phyloP scores from a whole-genome alignment of 2,888 invertebrate genomes.

The Caenorhabditis doughertyi region DNA sequence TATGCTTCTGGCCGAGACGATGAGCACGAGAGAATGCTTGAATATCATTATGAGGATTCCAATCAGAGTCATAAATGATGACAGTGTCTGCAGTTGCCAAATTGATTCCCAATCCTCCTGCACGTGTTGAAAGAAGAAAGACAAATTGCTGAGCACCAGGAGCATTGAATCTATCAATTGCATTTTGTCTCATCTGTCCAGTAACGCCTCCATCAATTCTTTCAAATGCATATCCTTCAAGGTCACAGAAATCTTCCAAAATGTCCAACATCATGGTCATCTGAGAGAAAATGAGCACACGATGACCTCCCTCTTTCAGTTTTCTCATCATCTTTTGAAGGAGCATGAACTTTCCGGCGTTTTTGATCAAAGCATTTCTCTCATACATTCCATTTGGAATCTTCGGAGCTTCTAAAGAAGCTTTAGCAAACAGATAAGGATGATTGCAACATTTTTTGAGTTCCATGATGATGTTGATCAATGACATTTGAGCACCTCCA shows the following conservation, averaged over 20 bases:
- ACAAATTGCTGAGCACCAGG: conserved; percentile 95
- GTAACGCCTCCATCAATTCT: conserved; percentile 99
- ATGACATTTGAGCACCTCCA: conserved; percentile 90
- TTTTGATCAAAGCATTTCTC: conserved; percentile 91
- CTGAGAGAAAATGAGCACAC: conserved; percentile 98
- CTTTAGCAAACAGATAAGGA: conserved; percentile 97
- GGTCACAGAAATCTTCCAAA: conserved; percentile 97
- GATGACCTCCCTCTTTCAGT: conserved; percentile 92
- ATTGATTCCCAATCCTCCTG: conserved; percentile 98
- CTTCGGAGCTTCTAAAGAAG: conserved; percentile 85
- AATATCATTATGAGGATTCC: conserved; percentile 98
- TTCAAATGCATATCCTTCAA: conserved; percentile 97
- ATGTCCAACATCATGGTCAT: conserved; percentile 91
- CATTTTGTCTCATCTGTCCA: conserved; percentile 95
- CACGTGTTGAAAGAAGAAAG: conserved; percentile 95
- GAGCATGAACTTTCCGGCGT: conserved; percentile 95
- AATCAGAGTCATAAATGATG: conserved; percentile 98
- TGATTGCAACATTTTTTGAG: conserved; percentile 99
- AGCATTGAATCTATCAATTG: conserved; percentile 99
- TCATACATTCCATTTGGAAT: conserved; percentile 87
- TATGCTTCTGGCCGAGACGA: conserved; percentile 98
- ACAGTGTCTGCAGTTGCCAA: conserved; percentile 99
- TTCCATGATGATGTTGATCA: conserved; percentile 99
- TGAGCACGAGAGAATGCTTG: conserved; percentile 93
- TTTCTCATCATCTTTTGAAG: conserved; percentile 94